Percentiles rank a stretch among this genome's conserved stretches.
phyloP scores from a whole-genome alignment of 1,140 invertebrate genomes.

The Lucilia cuprina region DNA sequence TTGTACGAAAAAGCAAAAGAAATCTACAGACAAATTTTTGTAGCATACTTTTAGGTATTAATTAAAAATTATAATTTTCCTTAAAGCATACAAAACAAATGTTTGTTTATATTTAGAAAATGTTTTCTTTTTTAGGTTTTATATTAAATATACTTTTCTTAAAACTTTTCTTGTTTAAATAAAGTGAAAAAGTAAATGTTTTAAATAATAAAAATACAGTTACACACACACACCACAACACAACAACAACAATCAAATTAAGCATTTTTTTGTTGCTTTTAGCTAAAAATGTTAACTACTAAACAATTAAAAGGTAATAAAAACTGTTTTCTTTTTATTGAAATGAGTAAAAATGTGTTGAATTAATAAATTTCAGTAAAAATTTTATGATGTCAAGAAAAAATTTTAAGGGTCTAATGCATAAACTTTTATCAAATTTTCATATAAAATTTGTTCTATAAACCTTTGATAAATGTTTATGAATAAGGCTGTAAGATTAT shows the following conservation, averaged over 20 bases:
- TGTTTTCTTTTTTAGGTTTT: too few relatives aligned
- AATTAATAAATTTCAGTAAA: background rate
- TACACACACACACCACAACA: background rate
- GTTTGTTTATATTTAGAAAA: too few relatives aligned
- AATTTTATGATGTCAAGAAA: too few relatives aligned
- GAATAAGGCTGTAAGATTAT: too few relatives aligned
- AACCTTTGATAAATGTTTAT: too few relatives aligned
- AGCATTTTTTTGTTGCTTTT: background rate
- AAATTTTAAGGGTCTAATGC: too few relatives aligned
- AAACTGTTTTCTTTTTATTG: background rate
- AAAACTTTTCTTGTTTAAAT: background rate
- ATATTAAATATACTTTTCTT: background rate
- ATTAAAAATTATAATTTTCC: too few relatives aligned
- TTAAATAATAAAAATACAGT: background rate
- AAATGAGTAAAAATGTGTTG: background rate
- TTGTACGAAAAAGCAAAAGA: background rate
- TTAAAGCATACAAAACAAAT: too few relatives aligned
- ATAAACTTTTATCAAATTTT: too few relatives aligned
- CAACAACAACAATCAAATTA: background rate
- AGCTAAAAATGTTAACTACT: conserved; percentile 1
- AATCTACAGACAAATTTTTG: too few relatives aligned
- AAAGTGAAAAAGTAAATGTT: background rate
- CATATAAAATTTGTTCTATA: too few relatives aligned
- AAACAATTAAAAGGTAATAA: background rate
- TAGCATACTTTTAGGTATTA: too few relatives aligned